A percentile compares a stretch with the other conserved stretches of the same genome.
Conservation (phyloP, 92 coral and sea anemone genomes). For the Heliopora coerulea region DNA sequence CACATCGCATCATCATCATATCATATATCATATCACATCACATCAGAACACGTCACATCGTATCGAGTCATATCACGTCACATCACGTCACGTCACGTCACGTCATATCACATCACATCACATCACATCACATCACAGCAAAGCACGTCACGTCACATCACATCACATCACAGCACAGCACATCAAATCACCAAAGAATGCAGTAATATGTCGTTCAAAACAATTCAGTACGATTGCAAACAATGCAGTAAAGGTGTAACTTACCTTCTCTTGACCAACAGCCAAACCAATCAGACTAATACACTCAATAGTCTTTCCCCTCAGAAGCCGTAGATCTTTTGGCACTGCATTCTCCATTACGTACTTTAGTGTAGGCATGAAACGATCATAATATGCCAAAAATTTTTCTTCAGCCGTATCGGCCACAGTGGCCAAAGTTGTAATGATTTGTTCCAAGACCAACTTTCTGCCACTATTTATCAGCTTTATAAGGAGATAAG, state of each 20-base stretch:
- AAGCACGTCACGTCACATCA: not conserved
- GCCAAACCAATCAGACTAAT: constrained; percentile 98
- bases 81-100: not conserved
- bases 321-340: constrained; percentile 76
- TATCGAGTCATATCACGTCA: not conserved
- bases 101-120: not conserved
- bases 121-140: not conserved
- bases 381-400: constrained; percentile 83
- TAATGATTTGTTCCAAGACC: constrained; percentile 91
- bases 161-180: not conserved
- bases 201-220: too few species aligned
- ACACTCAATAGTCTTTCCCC: constrained; percentile 97
- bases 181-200: constrained; percentile 74
- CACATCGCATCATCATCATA: not conserved
- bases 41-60: constrained; percentile 29
- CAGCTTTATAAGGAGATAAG: constrained; percentile 41
- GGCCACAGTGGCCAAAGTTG: constrained; percentile 96
- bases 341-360: constrained; percentile 91
- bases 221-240: too few species aligned
- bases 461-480: constrained; percentile 89
- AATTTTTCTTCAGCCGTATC: constrained; percentile 97
- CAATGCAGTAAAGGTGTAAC: too few species aligned
- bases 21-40: constrained; percentile 69
- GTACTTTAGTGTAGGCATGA: constrained; percentile 91
- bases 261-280: constrained; percentile 93